Percentiles rank a stretch among this genome's conserved stretches.
phyloP scores from a whole-genome alignment of 2,113 vertebrate genomes.

The Notarius lentiginosus region DNA sequence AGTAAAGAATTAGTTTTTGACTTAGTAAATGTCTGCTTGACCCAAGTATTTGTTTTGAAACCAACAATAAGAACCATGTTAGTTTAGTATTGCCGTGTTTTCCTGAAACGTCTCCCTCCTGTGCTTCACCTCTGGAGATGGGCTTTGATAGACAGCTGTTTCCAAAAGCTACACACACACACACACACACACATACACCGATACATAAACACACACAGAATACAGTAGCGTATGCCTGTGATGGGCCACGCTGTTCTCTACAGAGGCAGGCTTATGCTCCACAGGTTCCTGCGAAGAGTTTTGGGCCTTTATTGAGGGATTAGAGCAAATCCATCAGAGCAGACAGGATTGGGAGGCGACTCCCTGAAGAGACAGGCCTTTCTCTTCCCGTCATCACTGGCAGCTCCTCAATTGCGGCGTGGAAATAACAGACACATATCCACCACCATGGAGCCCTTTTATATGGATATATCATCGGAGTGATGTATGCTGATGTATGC shows the following conservation, averaged over 20 bases:
- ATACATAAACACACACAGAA: constrained; percentile 13
- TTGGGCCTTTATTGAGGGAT: constrained; percentile 59
- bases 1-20: neutral
- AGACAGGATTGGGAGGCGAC: constrained; percentile 60
- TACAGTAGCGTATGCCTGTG: constrained; percentile 54
- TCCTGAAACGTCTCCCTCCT: constrained; percentile 38
- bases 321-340: constrained; percentile 62
- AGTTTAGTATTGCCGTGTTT: constrained; percentile 43
- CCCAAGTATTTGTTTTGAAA: constrained; percentile 49
- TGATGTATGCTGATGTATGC: constrained; percentile 49
- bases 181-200: constrained; percentile 3
- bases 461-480: constrained; percentile 41
- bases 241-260: constrained; percentile 64
- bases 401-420: constrained; percentile 33
- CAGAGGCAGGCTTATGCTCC: constrained; percentile 53
- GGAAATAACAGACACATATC: constrained; percentile 53
- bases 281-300: constrained; percentile 60
- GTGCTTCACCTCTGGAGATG: constrained; percentile 57
- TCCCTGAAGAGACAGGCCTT: constrained; percentile 51
- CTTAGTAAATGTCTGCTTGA: constrained; percentile 37
- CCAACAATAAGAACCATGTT: constrained; percentile 51
- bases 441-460: constrained; percentile 38
- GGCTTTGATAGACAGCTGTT: constrained; percentile 42
- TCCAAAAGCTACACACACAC: constrained; percentile 24
- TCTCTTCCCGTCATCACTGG: constrained; percentile 50